Evolutionary conservation across 2,888 invertebrate species (phyloP).

Genomic region (Myopa tessellatipennis): DNA sequence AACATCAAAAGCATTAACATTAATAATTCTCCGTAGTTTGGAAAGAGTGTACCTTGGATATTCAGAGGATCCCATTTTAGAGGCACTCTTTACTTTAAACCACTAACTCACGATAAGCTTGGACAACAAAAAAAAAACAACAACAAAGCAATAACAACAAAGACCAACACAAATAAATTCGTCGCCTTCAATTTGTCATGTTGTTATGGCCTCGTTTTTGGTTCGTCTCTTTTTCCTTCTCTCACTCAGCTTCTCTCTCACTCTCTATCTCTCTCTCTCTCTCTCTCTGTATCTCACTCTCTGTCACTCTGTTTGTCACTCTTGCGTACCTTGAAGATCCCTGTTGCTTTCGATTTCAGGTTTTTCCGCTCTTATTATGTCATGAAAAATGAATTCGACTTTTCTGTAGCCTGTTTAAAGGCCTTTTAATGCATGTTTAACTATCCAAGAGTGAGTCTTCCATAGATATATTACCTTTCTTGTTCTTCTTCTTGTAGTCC

Average conservation of each 20-base stretch:
- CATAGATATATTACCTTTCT: not conserved
- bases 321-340: too few species aligned
- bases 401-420: not conserved
- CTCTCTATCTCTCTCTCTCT: too few species aligned
- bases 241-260: not conserved
- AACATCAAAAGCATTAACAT: not conserved
- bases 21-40: not conserved
- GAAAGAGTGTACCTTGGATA: not conserved
- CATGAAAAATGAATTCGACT: constrained; percentile 20
- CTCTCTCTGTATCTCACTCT: too few species aligned
- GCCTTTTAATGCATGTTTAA: not conserved
- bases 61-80: not conserved
- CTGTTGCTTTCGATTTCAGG: not conserved
- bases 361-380: not conserved
- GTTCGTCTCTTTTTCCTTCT: not conserved
- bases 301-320: too few species aligned
- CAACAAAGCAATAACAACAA: constrained; percentile 10
- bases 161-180: constrained; percentile 35
- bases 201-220: not conserved
- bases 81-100: not conserved
- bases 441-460: not conserved
- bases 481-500: not conserved
- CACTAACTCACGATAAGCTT: not conserved
- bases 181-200: constrained; percentile 39
- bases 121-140: not conserved